These are phyloP conservation scores for Gonatopus flavifemur DNA, from an alignment of 1,140 invertebrate genomes.

Conservation along the genomic window DNA sequence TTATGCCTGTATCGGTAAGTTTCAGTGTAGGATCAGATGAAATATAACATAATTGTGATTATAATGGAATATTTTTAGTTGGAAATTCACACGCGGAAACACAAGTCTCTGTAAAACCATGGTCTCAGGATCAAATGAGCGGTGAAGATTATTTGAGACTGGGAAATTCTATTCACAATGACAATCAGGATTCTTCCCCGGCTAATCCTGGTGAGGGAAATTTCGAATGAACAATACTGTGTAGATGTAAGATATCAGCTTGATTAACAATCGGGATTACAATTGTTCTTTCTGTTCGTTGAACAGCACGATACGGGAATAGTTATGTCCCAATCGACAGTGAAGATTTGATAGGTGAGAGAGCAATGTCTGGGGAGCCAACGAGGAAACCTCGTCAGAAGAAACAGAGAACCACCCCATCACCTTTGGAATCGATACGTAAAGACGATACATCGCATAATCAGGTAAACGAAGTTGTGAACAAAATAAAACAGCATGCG, in stretches of 20 bases:
- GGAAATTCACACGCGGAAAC: constrained; percentile 74
- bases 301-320: constrained; percentile 43
- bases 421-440: constrained; percentile 41
- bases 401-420: constrained; percentile 39
- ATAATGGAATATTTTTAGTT: constrained; percentile 55
- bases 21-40: not conserved
- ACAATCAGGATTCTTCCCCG: constrained; percentile 45
- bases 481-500: not conserved
- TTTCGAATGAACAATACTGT: not conserved
- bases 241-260: not conserved
- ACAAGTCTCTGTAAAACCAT: constrained; percentile 70
- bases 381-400: constrained; percentile 47
- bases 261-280: not conserved
- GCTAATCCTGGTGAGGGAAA: constrained; percentile 47
- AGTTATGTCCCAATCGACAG: constrained; percentile 43
- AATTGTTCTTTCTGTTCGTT: not conserved
- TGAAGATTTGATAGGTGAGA: constrained; percentile 67
- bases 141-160: constrained; percentile 70
- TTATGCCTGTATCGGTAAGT: constrained; percentile 77
- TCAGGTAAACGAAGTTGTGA: constrained; percentile 36
- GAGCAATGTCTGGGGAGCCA: constrained; percentile 29
- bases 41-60: not conserved
- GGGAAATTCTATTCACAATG: constrained; percentile 50
- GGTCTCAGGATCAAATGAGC: constrained; percentile 74
- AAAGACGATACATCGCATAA: constrained; percentile 50